Base-by-base conservation (phyloP, 2,797 vertebrate genomes). In the Micromesistius poutassou region DNA sequence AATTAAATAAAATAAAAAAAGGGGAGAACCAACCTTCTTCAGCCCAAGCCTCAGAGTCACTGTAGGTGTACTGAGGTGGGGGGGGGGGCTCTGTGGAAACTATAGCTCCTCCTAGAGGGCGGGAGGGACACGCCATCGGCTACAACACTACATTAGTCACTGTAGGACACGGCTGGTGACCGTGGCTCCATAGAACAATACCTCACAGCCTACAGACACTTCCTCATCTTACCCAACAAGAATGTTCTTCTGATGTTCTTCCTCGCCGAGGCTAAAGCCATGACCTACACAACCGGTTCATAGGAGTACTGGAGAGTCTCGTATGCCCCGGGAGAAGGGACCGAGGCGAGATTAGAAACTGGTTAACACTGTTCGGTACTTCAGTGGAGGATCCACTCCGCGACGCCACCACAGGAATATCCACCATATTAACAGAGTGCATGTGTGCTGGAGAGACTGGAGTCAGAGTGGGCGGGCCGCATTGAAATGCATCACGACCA, bases 241-340 rank as follows among this genome's bases (percentile, higher is more conserved):
- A 28, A 28, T n/a, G n/a, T n/a, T n/a, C n/a, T n/a, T 2, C 62
- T 12, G 62, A 6, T 3, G 62, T 28, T 30, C 8, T 12, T 62
- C 55, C 62, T 28, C 62, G 12, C n/a, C n/a, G 5, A 12, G 25
- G 10, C 62, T 1, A 10, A 12, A 28, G 62, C 28, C 9, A 68
- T 9, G 62, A 66, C 62, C 7, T 66, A 10, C 22, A 22, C 55
- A 8, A 30, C 30, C 19, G 28, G 70, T 16, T 30, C 70, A 19
- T 71, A n/a, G n/a, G n/a, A 30, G 66, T 25, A 71, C 4, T 88
- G 88, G 89, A 90, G 86, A 91, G 85, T 77, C 33, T 6, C 55
- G 55, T 79, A 80, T 19, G 79, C 55, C 62, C 62, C 25, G n/a
- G 55, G n/a, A 62, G 55, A 22, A 7, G n/a, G 55, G 55, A 8